Conservation (phyloP, 2,888 invertebrate species). For the Rhingia campestris region DNA sequence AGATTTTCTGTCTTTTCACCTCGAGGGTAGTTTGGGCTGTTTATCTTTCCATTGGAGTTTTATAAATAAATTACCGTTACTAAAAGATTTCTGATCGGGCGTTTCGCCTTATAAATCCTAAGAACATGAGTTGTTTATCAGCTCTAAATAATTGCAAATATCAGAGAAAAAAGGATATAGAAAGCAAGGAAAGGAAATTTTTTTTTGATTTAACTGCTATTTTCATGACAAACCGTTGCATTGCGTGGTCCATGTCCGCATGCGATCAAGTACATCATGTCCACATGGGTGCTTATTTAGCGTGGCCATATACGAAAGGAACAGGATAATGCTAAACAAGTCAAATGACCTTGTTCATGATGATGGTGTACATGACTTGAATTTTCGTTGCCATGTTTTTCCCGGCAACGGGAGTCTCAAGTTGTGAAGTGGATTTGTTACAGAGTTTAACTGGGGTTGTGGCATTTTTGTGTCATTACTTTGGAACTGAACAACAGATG, state of each 20-base stretch:
- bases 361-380: constrained; percentile 28
- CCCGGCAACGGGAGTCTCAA: not conserved
- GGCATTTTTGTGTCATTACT: constrained; percentile 10
- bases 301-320: not conserved
- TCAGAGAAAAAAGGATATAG: too few relatives aligned
- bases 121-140: too few relatives aligned
- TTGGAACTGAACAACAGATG: not conserved
- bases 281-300: constrained; percentile 13
- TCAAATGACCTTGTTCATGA: constrained; percentile 25
- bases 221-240: constrained; percentile 3
- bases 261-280: not conserved
- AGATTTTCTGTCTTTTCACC: too few relatives aligned
- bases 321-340: constrained; percentile 1
- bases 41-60: too few relatives aligned
- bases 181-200: not conserved
- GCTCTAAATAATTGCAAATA: too few relatives aligned
- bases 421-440: constrained; percentile 22
- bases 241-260: not conserved
- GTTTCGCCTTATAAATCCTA: too few relatives aligned
- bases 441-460: constrained; percentile 6
- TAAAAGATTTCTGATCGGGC: too few relatives aligned
- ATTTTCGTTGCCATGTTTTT: not conserved
- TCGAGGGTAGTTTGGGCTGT: too few relatives aligned
- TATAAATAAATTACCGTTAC: too few relatives aligned
- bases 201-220: constrained; percentile 12